Conservation (phyloP, 2,113 vertebrate species). For the Eleginops maclovinus region DNA sequence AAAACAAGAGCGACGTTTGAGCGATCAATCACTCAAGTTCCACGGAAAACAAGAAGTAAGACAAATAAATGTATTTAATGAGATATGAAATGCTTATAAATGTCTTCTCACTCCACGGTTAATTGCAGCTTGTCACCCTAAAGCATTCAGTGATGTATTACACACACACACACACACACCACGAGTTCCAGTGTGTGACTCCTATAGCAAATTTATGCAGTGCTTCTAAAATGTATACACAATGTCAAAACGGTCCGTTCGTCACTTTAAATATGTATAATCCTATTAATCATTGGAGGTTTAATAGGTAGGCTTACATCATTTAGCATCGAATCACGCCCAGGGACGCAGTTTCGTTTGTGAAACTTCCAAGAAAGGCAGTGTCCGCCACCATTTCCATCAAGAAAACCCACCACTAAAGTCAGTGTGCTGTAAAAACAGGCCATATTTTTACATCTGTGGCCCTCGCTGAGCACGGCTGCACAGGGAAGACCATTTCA, state of each 20-base stretch:
- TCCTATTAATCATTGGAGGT: constrained; percentile 40
- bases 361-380: constrained; percentile 25
- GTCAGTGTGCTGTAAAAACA: constrained; percentile 69
- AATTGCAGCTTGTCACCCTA: constrained; percentile 83
- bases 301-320: constrained; percentile 47
- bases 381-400: constrained; percentile 45
- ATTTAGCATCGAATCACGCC: constrained; percentile 24
- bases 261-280: constrained; percentile 41
- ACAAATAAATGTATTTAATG: constrained; percentile 84
- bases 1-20: constrained; percentile 60
- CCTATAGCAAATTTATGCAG: constrained; percentile 56
- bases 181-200: constrained; percentile 50
- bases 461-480: constrained; percentile 70
- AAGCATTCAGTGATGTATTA: constrained; percentile 80
- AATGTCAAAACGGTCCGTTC: constrained; percentile 48
- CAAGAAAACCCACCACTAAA: constrained; percentile 62
- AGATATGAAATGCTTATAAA: constrained; percentile 81
- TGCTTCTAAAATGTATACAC: constrained; percentile 55
- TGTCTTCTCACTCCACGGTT: constrained; percentile 74
- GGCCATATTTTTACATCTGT: constrained; percentile 75
- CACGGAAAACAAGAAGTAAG: constrained; percentile 59
- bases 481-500: constrained; percentile 72
- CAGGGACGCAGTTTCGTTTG: constrained; percentile 13
- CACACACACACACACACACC: constrained; percentile 43
- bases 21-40: constrained; percentile 50